Percentiles rank a stretch among this genome's conserved stretches.
These are phyloP conservation scores for Scelioninae gen. 1 DNA, from an alignment of 2,888 invertebrate species.

Conservation along the genomic window DNA sequence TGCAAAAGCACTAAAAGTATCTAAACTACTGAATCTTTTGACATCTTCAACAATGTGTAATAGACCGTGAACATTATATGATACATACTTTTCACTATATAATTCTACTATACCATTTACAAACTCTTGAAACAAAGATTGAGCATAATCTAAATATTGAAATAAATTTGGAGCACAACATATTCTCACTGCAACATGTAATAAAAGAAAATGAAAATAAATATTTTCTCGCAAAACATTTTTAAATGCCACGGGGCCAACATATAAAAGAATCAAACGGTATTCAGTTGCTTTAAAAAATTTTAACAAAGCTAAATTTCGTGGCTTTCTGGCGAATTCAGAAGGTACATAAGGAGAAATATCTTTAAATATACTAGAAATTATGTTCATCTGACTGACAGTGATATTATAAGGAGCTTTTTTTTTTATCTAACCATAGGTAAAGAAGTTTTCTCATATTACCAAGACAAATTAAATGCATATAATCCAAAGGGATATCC, in stretches of 20 bases:
- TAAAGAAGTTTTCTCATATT: neutral
- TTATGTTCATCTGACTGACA: neutral
- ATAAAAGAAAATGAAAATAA: slow-evolving; percentile 9
- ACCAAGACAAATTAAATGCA: slow-evolving; percentile 23
- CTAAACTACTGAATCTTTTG: no score
- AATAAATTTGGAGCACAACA: neutral
- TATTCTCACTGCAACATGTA: neutral
- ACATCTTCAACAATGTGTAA: no score
- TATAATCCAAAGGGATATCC: slow-evolving; percentile 67
- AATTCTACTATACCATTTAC: no score
- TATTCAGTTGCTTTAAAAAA: slow-evolving; percentile 19
- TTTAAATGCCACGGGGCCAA: slow-evolving; percentile 34
- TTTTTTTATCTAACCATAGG: neutral
- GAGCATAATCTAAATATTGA: no score
- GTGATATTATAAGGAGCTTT: slow-evolving; percentile 2
- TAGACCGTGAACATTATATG: no score
- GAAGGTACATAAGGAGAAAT: slow-evolving; percentile 2
- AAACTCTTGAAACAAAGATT: no score
- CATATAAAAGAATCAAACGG: slow-evolving; percentile 38
- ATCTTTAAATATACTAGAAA: neutral
- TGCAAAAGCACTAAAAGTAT: no score
- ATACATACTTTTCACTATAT: no score
- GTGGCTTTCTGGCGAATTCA: slow-evolving; percentile 36
- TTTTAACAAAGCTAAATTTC: slow-evolving; percentile 19
- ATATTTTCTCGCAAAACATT: neutral